Evolutionary conservation across 2,888 invertebrate species (phyloP).

Genomic region (Steromphala cineraria): DNA sequence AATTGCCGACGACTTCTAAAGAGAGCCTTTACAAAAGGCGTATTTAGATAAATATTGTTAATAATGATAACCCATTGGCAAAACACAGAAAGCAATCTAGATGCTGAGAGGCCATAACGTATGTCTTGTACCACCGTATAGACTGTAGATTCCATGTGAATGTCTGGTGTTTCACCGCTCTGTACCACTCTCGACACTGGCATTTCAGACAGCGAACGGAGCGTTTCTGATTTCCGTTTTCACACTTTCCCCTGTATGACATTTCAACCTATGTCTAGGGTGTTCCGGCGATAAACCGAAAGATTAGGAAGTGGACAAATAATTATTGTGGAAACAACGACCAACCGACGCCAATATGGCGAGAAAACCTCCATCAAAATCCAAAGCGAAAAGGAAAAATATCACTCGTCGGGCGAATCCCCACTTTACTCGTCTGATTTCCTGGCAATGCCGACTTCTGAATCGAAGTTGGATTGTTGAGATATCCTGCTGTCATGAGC

Average conservation of each 20-base stretch:
- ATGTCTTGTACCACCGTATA: too few species aligned
- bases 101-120: too few species aligned
- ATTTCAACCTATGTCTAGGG: conserved; percentile 14
- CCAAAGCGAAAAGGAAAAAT: conserved; percentile 12
- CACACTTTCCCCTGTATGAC: background rate
- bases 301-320: conserved; percentile 22
- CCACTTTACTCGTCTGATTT: background rate
- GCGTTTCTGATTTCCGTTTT: conserved; percentile 20
- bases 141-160: too few species aligned
- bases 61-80: too few species aligned
- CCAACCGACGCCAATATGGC: conserved; percentile 8
- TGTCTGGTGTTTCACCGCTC: too few species aligned
- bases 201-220: background rate
- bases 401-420: conserved; percentile 10
- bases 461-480: background rate
- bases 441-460: background rate
- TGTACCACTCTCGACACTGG: background rate
- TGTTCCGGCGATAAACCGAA: conserved; percentile 15
- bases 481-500: conserved; percentile 5
- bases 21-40: too few species aligned
- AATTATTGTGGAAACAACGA: conserved; percentile 19
- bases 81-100: too few species aligned
- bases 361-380: conserved; percentile 19
- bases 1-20: too few species aligned
- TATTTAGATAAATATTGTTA: too few species aligned